phyloP scores from a whole-genome alignment of 2,888 invertebrate genomes.

The Chydorus sphaericus region DNA sequence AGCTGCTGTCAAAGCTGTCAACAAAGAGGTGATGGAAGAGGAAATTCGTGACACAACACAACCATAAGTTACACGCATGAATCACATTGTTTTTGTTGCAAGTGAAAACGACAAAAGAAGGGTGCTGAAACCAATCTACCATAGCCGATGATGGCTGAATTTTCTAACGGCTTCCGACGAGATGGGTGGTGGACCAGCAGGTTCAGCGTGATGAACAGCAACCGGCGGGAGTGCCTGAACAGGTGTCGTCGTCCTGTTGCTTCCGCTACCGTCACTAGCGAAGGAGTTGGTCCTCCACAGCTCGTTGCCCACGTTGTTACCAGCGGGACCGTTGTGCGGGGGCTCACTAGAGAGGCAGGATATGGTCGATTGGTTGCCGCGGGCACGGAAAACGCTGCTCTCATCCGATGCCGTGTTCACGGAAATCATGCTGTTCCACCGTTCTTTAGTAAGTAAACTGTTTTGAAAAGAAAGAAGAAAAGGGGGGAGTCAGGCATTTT shows the following conservation, averaged over 20 bases:
- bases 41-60: background rate
- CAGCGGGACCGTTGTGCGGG: background rate
- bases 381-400: background rate
- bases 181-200: background rate
- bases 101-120: too few relatives aligned
- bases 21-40: background rate
- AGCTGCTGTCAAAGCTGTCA: background rate
- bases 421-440: background rate
- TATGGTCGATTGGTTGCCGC: background rate
- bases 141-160: background rate
- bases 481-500: background rate
- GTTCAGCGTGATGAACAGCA: background rate
- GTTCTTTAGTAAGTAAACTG: background rate
- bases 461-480: background rate
- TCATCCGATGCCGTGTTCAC: background rate
- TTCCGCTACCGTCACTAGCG: background rate
- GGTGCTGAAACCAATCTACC: background rate
- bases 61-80: background rate
- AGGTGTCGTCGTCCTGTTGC: too few relatives aligned
- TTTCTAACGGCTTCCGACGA: background rate
- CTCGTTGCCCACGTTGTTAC: too few relatives aligned
- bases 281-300: background rate
- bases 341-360: background rate
- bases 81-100: slow-evolving; percentile 1
- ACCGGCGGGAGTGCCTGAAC: too few relatives aligned